These are phyloP conservation scores for Dromas ardeola DNA, from an alignment of 2,113 vertebrate genomes.

Conservation along the genomic window DNA sequence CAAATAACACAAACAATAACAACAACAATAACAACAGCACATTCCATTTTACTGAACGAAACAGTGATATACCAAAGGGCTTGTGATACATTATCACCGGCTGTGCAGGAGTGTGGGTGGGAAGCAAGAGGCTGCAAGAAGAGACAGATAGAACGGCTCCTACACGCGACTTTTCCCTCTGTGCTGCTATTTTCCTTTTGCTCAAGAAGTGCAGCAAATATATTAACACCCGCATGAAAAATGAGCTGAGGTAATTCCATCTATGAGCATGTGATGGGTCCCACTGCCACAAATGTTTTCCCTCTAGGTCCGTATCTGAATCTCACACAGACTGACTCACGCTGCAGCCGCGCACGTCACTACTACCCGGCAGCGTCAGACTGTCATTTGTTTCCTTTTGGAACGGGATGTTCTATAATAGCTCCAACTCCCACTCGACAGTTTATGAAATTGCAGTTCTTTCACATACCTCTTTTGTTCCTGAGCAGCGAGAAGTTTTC, in stretches of 20 bases:
- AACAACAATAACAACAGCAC: not conserved
- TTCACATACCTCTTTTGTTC: constrained; percentile 27
- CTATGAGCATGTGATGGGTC: constrained; percentile 20
- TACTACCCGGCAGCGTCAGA: constrained; percentile 1
- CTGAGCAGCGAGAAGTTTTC: not conserved
- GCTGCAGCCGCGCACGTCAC: constrained; percentile 7
- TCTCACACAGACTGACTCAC: constrained; percentile 52
- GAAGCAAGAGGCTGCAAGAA: constrained; percentile 44
- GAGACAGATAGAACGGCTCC: constrained; percentile 26
- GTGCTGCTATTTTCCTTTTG: constrained; percentile 9
- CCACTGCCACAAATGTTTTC: constrained; percentile 56
- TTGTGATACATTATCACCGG: not conserved
- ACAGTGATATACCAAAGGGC: not conserved
- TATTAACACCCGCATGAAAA: constrained; percentile 43
- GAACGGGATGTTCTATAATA: constrained; percentile 61
- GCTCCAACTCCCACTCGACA: constrained; percentile 23
- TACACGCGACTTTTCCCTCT: not conserved
- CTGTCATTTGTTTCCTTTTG: constrained; percentile 51
- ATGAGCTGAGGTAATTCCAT: constrained; percentile 66
- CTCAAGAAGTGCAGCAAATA: constrained; percentile 8
- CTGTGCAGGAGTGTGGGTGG: constrained; percentile 45
- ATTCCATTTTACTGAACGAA: not conserved
- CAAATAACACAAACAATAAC: not conserved
- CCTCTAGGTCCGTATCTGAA: constrained; percentile 43
- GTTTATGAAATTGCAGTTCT: constrained; percentile 38